Evolutionary conservation across 1,140 invertebrate genomes (phyloP).

Genomic region (Drosophila equinoxialis): DNA sequence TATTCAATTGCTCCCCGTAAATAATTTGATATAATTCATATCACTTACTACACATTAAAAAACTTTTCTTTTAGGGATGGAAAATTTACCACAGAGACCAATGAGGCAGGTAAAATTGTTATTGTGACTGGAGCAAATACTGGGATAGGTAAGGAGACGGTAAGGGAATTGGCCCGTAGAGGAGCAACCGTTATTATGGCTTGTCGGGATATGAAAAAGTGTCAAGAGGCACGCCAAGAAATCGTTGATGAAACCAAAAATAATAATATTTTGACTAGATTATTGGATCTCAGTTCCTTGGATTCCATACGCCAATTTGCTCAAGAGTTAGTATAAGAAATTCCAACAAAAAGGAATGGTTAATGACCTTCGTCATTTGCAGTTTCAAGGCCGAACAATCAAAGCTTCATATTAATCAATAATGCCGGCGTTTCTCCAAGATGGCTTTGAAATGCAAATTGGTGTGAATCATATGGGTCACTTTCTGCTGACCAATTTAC

Average conservation of each 20-base stretch:
- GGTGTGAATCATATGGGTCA: conserved; percentile 93
- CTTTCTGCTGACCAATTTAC: conserved; percentile 92
- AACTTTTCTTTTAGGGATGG: not conserved
- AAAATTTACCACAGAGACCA: conserved; percentile 81
- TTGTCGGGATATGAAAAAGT: conserved; percentile 89
- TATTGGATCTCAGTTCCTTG: conserved; percentile 91
- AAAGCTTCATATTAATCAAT: conserved; percentile 92
- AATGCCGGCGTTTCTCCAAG: conserved; percentile 93
- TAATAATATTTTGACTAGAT: conserved; percentile 90
- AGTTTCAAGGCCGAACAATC: conserved; percentile 87
- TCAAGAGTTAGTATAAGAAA: conserved; percentile 63
- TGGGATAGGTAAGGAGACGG: conserved; percentile 93
- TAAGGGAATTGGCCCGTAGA: conserved; percentile 87
- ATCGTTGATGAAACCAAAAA: conserved; percentile 90
- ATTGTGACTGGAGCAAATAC: conserved; percentile 94
- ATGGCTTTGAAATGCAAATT: conserved; percentile 93
- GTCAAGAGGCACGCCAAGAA: conserved; percentile 87
- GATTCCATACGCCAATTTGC: conserved; percentile 90
- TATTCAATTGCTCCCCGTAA: no score
- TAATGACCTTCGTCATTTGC: not conserved
- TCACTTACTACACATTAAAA: no score
- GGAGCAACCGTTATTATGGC: conserved; percentile 91
- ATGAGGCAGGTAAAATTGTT: conserved; percentile 88
- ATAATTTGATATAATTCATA: no score
- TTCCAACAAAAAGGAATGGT: no score